Evolutionary conservation across 2,888 invertebrate species (phyloP).

Genomic region (Saturnia japonica): DNA sequence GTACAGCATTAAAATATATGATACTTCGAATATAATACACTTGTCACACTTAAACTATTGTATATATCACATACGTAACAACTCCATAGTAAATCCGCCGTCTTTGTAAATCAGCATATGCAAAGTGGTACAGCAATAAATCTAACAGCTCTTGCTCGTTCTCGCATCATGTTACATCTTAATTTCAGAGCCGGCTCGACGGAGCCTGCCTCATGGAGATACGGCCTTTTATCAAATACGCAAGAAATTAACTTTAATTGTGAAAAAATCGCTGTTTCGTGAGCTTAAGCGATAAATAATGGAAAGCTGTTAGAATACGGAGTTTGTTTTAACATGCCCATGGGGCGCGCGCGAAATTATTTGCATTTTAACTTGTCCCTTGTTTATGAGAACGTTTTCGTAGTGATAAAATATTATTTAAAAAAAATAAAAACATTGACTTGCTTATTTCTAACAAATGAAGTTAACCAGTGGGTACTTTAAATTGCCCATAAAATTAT

Average conservation of each 20-base stretch:
- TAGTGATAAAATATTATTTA: constrained; percentile 51
- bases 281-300: constrained; percentile 74
- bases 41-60: constrained; percentile 39
- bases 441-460: constrained; percentile 3
- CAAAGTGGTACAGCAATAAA: constrained; percentile 83
- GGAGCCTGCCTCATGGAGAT: constrained; percentile 79
- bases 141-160: constrained; percentile 82
- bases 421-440: constrained; percentile 6
- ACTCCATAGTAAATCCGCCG: constrained; percentile 55
- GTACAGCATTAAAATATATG: not conserved
- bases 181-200: constrained; percentile 81
- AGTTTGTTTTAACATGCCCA: constrained; percentile 77
- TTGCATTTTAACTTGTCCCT: constrained; percentile 73
- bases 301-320: constrained; percentile 74
- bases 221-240: constrained; percentile 81
- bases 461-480: not conserved
- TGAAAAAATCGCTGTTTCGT: constrained; percentile 64
- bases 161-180: constrained; percentile 84
- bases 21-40: not conserved
- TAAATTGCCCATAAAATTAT: not conserved
- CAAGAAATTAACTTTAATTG: constrained; percentile 78
- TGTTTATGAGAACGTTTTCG: constrained; percentile 64
- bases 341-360: constrained; percentile 71
- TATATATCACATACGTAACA: constrained; percentile 46
- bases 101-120: constrained; percentile 84